Evolutionary conservation across 2,888 invertebrate genomes (phyloP).

Genomic region (Cryptocephalus primarius): DNA sequence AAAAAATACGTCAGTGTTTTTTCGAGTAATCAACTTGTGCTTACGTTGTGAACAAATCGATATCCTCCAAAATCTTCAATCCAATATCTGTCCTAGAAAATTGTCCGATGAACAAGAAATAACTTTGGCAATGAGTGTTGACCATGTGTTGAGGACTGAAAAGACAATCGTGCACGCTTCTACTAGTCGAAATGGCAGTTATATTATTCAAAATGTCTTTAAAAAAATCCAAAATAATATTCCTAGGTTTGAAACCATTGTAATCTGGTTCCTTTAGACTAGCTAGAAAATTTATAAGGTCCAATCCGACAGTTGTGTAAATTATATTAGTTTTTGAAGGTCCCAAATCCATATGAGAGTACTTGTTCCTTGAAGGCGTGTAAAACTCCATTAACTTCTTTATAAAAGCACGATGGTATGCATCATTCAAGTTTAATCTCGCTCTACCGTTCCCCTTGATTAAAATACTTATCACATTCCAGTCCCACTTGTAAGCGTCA

Average conservation of each 20-base stretch:
- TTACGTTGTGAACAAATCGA: conserved; percentile 66
- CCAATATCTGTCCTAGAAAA: conserved; percentile 64
- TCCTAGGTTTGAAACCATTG: conserved; percentile 24
- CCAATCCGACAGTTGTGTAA: conserved; percentile 57
- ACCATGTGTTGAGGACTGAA: conserved; percentile 82
- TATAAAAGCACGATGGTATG: conserved; percentile 53
- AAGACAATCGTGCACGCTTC: conserved; percentile 74
- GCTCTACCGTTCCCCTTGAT: conserved; percentile 23
- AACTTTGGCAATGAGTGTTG: conserved; percentile 86
- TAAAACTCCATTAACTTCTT: conserved; percentile 73
- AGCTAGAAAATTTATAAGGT: conserved; percentile 64
- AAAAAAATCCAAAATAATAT: conserved; percentile 67
- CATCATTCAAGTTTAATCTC: conserved; percentile 47
- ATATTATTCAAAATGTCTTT: conserved; percentile 69
- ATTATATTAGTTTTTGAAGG: conserved; percentile 49
- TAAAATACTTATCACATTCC: conserved; percentile 68
- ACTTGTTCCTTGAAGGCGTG: conserved; percentile 78
- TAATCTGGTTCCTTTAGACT: conserved; percentile 22
- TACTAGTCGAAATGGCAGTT: conserved; percentile 56
- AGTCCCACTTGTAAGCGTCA: conserved; percentile 82
- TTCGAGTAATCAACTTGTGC: conserved; percentile 14
- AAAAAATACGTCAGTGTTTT: no score
- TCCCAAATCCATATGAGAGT: conserved; percentile 68
- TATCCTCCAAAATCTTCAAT: conserved; percentile 58
- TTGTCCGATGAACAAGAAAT: conserved; percentile 87